Evolutionary conservation across 2,113 vertebrate species (phyloP).

Genomic region (Baryphthengus martii): DNA sequence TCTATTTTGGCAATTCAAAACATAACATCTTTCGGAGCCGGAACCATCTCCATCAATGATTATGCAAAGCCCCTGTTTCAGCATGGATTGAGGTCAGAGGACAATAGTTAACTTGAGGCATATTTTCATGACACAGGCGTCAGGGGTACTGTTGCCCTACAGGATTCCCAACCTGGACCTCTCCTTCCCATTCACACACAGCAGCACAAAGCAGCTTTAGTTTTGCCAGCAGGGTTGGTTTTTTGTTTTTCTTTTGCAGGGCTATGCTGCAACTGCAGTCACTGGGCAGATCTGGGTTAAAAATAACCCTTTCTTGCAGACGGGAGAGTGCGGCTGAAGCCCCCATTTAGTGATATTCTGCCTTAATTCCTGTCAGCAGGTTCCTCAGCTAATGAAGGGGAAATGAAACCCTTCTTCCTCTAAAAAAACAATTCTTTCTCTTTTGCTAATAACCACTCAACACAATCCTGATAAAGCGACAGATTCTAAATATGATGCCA

Average conservation of each 20-base stretch:
- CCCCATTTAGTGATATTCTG: neutral
- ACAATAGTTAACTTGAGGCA: constrained; percentile 22
- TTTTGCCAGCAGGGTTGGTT: neutral
- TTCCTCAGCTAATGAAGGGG: constrained; percentile 8
- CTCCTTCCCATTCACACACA: neutral
- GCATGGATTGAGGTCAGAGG: constrained; percentile 24
- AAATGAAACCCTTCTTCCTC: constrained; percentile 18
- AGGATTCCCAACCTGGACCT: neutral
- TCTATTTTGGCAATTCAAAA: constrained; percentile 17
- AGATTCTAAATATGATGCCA: neutral
- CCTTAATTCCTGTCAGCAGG: constrained; percentile 5
- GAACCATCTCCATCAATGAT: neutral
- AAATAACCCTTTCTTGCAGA: neutral
- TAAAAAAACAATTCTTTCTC: neutral
- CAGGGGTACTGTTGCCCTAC: neutral
- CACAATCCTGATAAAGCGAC: neutral
- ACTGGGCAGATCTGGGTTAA: neutral
- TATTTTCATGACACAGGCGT: neutral
- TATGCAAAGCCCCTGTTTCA: constrained; percentile 34
- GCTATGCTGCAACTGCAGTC: neutral
- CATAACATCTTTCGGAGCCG: neutral
- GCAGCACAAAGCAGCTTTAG: constrained; percentile 20
- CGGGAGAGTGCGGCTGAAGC: neutral
- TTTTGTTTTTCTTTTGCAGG: neutral
- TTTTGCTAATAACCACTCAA: constrained; percentile 16